Conservation (phyloP, 2,797 vertebrate genomes). For the Pteronotus mesoamericanus region DNA sequence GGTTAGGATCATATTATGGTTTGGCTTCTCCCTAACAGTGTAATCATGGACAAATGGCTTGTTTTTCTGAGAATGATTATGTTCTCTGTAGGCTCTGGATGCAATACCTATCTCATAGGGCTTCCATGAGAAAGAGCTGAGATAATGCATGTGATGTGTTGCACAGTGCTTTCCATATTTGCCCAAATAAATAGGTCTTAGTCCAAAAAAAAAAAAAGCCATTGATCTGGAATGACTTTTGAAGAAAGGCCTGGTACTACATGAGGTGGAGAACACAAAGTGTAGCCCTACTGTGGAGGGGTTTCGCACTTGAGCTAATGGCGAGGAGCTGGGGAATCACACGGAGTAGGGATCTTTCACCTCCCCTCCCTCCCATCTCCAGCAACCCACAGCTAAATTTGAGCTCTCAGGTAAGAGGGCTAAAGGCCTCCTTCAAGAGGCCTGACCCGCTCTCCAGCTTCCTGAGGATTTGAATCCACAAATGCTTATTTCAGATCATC, state of each 20-base stretch:
- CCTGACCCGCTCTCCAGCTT: neutral
- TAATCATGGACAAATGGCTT: neutral
- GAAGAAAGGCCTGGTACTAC: neutral
- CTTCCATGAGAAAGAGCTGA: neutral
- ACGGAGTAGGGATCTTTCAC: neutral
- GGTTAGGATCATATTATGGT: neutral
- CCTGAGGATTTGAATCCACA: neutral
- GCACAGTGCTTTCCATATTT: neutral
- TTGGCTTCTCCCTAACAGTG: neutral
- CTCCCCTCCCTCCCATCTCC: neutral
- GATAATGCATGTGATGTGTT: neutral
- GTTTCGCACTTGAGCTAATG: neutral
- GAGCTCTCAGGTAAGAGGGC: neutral
- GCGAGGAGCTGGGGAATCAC: neutral
- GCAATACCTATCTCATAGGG: neutral
- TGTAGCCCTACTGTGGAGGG: neutral
- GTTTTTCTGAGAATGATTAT: neutral
- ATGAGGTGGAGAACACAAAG: neutral
- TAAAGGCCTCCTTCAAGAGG: neutral
- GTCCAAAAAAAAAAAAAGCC: neutral
- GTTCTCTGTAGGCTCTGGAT: neutral
- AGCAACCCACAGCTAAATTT: neutral
- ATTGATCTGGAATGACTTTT: neutral
- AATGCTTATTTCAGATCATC: neutral
- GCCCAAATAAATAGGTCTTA: neutral